Evolutionary conservation across 2,113 vertebrate genomes (phyloP), one percentile per base, ranked within the genome.

Genomic region (Isichthys henryi): DNA sequence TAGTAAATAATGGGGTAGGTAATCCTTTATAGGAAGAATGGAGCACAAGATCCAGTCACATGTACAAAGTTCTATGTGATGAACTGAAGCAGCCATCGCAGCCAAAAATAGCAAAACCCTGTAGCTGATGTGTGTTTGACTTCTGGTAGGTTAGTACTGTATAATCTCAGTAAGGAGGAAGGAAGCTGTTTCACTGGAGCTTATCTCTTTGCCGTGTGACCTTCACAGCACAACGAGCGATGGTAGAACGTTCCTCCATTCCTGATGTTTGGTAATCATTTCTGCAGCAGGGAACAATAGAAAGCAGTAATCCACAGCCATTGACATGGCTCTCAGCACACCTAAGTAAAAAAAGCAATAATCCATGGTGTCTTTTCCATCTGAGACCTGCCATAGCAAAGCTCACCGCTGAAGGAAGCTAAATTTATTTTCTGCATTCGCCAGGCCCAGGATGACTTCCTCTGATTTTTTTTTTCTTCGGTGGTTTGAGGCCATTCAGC

Each of bases 271-370:
- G 49, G 74, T 89, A 43, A 83, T 89, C 45, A 56, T 56, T 45
- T 89, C 46, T 31, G 88, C 88, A 89, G 74, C 88, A 43, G 74
- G 49, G 31, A 89, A 66, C 27, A 56, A 89, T 83, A 27, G 23
- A 46, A 56, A 43, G 27, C 15, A 3, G 39, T 83, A 53, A 82
- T 83, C 35, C 50, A 82, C 88, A 89, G 88, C 17, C 70, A 53
- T 17, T 80, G 70, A 31, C 35, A 3, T 52, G 35, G 49, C 48
- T 89, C 35, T n/a, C 49, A 56, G 19, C 50, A 27, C 17, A 19
- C 31, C 35, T 43, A 17, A 35, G 74, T 80, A 80, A 80, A 39
- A 66, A 74, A 50, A 52, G 88, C 48, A 53, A 21, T 45, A 56
- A 89, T 83, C 48, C 74, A 56, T n/a, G n/a, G 27, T 53, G 35